phyloP scores from a whole-genome alignment of 1,140 invertebrate genomes.

The Bombus pyrosoma region DNA sequence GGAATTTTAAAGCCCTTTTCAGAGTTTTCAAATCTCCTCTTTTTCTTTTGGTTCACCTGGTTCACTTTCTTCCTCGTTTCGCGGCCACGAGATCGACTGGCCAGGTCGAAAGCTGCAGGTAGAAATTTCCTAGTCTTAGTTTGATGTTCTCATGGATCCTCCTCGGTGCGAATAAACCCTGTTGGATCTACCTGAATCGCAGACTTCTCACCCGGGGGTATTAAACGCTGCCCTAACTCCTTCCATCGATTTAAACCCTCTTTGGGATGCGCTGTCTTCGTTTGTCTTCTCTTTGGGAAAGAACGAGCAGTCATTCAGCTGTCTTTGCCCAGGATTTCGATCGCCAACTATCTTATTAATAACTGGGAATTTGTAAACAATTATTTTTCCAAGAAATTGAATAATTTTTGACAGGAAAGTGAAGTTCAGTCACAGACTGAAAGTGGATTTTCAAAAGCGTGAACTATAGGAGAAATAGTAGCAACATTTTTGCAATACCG shows the following conservation, averaged over 20 bases:
- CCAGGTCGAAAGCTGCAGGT: slow-evolving; percentile 49
- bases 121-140: slow-evolving; percentile 39
- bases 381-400: neutral
- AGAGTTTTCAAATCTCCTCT: slow-evolving; percentile 66
- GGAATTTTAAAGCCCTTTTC: slow-evolving; percentile 63
- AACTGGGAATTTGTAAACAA: neutral
- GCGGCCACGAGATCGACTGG: slow-evolving; percentile 39
- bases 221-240: slow-evolving; percentile 45
- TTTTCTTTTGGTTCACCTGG: neutral
- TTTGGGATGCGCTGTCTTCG: slow-evolving; percentile 6
- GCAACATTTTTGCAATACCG: neutral
- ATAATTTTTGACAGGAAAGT: neutral
- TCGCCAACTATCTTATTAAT: neutral
- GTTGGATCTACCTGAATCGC: slow-evolving; percentile 61
- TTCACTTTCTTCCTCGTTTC: slow-evolving; percentile 43
- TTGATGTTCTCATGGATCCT: slow-evolving; percentile 75
- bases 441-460: neutral
- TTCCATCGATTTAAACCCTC: slow-evolving; percentile 28
- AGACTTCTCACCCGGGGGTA: slow-evolving; percentile 29
- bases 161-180: slow-evolving; percentile 68
- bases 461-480: neutral
- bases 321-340: neutral
- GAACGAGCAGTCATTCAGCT: neutral
- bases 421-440: too few relatives aligned
- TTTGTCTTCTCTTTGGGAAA: slow-evolving; percentile 10